phyloP scores from a whole-genome alignment of 2,888 invertebrate species.

The Seira sanloemensis region DNA sequence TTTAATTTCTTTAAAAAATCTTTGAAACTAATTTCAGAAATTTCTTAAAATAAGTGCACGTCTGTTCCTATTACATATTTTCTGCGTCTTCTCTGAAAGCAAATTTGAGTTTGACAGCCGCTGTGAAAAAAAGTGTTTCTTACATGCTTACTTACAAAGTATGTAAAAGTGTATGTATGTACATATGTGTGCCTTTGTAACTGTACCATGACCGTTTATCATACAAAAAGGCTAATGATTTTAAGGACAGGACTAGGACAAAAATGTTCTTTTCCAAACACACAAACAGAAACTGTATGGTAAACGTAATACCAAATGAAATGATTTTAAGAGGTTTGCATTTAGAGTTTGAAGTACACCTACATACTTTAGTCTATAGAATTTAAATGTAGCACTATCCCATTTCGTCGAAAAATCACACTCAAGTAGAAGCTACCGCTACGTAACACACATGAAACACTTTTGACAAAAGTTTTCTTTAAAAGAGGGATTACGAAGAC shows the following conservation, averaged over 20 bases:
- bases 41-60: background rate
- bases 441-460: background rate
- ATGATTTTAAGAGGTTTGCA: background rate
- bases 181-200: slow-evolving; percentile 20
- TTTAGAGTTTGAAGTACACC: no score
- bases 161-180: background rate
- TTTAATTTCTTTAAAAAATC: background rate
- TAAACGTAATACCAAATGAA: background rate
- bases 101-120: background rate
- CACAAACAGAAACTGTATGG: slow-evolving; percentile 7
- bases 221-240: slow-evolving; percentile 11
- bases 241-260: slow-evolving; percentile 22
- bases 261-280: background rate
- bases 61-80: background rate
- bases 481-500: background rate
- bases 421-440: background rate
- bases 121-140: background rate
- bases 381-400: no score
- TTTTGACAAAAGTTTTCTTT: background rate
- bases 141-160: background rate
- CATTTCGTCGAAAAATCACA: background rate
- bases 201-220: slow-evolving; percentile 41
- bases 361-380: no score
- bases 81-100: slow-evolving; percentile 5
- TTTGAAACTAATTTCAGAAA: background rate